A percentile compares a stretch with the other conserved stretches of the same genome.
These are phyloP conservation scores for Arctocebus calabarensis DNA, from an alignment of 2,797 vertebrate genomes.

Conservation along the genomic window DNA sequence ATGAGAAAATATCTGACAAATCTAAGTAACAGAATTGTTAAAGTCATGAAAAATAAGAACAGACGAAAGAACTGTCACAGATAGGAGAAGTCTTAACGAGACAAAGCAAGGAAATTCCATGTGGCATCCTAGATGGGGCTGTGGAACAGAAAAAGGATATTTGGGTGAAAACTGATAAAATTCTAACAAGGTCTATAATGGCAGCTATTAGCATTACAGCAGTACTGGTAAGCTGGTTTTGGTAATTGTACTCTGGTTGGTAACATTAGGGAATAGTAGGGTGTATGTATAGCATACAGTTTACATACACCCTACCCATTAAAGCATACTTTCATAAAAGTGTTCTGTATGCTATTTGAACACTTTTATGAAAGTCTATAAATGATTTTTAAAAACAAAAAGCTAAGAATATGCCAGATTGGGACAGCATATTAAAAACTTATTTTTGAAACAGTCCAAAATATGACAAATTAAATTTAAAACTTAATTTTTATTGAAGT, in stretches of 20 bases:
- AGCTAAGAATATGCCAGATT: neutral
- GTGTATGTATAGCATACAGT: too few relatives aligned
- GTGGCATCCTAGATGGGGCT: neutral
- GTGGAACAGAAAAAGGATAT: neutral
- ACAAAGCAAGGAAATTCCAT: neutral
- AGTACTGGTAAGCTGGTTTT: neutral
- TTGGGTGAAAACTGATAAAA: neutral
- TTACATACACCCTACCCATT: too few relatives aligned
- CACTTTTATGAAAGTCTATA: conserved; percentile 2
- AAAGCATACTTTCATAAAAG: too few relatives aligned
- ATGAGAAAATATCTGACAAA: neutral
- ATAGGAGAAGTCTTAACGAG: neutral
- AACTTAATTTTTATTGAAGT: neutral
- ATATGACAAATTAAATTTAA: conserved; percentile 25
- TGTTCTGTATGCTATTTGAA: neutral
- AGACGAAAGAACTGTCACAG: neutral
- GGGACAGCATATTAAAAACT: neutral
- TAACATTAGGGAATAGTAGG: neutral
- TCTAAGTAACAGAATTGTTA: neutral
- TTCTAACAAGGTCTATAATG: neutral
- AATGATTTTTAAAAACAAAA: conserved; percentile 18
- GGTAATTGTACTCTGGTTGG: neutral
- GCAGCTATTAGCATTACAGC: neutral
- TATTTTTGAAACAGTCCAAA: conserved; percentile 22
- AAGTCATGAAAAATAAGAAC: neutral